Evolutionary conservation across 2,888 invertebrate species (phyloP).

Genomic region (Tenthredo distinguenda): DNA sequence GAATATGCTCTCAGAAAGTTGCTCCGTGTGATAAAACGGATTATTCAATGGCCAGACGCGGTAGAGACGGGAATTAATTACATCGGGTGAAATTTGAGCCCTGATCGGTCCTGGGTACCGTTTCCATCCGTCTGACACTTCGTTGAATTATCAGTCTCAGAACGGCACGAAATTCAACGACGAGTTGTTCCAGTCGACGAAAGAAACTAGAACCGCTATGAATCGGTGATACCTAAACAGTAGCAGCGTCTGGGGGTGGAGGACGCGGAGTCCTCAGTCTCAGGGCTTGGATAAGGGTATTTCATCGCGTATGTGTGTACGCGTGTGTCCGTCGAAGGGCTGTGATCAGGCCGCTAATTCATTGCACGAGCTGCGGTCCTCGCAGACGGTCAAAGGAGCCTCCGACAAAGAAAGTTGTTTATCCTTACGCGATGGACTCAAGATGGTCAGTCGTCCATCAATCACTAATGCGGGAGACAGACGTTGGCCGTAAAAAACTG

Average conservation of each 20-base stretch:
- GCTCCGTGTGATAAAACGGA: background rate
- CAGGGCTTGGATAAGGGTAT: background rate
- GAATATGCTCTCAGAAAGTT: slow-evolving; percentile 37
- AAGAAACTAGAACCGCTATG: background rate
- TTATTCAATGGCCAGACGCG: too few relatives aligned
- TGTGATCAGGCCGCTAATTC: slow-evolving; percentile 60
- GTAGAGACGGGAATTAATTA: too few relatives aligned
- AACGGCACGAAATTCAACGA: background rate
- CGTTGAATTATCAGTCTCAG: background rate
- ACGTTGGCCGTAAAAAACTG: slow-evolving; percentile 59
- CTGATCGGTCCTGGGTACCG: too few relatives aligned
- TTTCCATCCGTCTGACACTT: slow-evolving; percentile 44
- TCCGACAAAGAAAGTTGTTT: slow-evolving; percentile 67
- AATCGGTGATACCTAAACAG: background rate
- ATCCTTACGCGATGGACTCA: slow-evolving; percentile 65
- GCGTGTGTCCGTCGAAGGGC: background rate
- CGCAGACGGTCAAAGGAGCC: slow-evolving; percentile 60
- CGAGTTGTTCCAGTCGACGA: background rate
- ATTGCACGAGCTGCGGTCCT: slow-evolving; percentile 59
- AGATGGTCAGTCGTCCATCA: slow-evolving; percentile 64
- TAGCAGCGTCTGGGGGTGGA: background rate
- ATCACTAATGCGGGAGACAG: slow-evolving; percentile 61
- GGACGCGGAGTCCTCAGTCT: background rate
- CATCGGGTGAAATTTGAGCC: too few relatives aligned
- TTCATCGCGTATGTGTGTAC: background rate